phyloP scores from a whole-genome alignment of 2,888 invertebrate genomes.

The Willowsia nigromaculata region DNA sequence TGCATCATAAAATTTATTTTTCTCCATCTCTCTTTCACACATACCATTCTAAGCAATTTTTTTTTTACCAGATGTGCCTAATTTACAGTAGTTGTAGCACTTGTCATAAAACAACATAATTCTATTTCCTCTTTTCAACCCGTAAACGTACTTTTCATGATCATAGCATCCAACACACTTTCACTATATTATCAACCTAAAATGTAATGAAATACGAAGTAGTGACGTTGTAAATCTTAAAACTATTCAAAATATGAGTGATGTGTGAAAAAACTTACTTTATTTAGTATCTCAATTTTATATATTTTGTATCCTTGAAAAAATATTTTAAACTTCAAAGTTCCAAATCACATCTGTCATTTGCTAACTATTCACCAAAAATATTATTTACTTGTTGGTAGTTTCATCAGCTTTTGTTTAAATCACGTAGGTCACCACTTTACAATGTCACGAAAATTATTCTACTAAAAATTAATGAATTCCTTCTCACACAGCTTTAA shows the following conservation, averaged over 20 bases:
- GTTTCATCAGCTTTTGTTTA: not conserved
- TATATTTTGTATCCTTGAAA: not conserved
- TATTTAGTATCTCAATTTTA: slow-evolving; percentile 7
- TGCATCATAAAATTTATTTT: not conserved
- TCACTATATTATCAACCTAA: not conserved
- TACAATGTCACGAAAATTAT: not conserved
- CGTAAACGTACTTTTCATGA: not conserved
- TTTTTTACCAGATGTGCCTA: not conserved
- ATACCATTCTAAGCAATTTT: not conserved
- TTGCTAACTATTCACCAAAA: not conserved
- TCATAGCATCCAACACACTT: not conserved
- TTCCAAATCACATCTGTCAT: slow-evolving; percentile 4
- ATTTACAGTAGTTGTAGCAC: not conserved
- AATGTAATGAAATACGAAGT: not conserved
- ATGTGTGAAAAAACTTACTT: not conserved
- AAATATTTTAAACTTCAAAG: not conserved
- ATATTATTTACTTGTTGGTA: not conserved
- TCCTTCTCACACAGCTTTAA: slow-evolving; percentile 16
- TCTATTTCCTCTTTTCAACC: not conserved
- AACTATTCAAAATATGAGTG: too few species aligned
- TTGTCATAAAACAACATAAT: not conserved
- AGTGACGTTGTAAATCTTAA: too few species aligned
- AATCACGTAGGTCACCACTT: slow-evolving; percentile 49
- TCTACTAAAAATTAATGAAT: slow-evolving; percentile 10
- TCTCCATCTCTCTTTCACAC: not conserved